phyloP scores from a whole-genome alignment of 2,113 vertebrate genomes.

The Nothocercus nigrocapillus region DNA sequence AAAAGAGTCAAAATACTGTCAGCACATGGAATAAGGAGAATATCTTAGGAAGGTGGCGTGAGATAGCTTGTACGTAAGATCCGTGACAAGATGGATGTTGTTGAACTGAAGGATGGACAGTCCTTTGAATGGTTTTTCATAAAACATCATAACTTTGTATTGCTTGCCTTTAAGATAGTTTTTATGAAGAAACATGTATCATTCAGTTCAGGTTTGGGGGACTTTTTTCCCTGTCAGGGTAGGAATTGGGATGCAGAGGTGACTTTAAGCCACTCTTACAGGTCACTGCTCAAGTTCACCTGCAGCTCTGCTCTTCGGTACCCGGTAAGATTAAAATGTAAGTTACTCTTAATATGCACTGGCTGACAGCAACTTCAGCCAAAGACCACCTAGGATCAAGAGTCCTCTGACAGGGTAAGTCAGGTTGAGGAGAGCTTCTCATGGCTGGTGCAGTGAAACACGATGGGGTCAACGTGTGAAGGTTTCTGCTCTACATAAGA shows the following conservation, averaged over 20 bases:
- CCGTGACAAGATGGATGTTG: neutral
- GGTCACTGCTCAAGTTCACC: neutral
- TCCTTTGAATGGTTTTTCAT: neutral
- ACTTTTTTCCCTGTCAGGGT: neutral
- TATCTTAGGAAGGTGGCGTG: neutral
- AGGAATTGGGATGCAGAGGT: neutral
- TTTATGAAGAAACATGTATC: neutral
- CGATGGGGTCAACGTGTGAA: neutral
- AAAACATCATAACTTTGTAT: neutral
- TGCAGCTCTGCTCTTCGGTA: neutral
- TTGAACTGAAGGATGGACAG: neutral
- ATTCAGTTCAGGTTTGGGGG: neutral
- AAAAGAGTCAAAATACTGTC: neutral
- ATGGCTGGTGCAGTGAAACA: neutral
- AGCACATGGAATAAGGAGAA: neutral
- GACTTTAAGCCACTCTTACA: rapidly evolving
- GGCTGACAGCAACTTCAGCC: slow-evolving; percentile 25
- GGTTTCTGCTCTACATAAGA: neutral
- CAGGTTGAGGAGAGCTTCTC: slow-evolving; percentile 5
- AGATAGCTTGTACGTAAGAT: neutral
- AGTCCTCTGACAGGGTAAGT: slow-evolving; percentile 13
- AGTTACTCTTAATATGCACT: neutral
- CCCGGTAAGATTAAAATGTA: neutral
- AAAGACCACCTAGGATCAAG: neutral
- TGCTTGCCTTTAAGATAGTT: neutral